Evolutionary conservation across 1,140 invertebrate species (phyloP).

Genomic region (Orchestia grillus): DNA sequence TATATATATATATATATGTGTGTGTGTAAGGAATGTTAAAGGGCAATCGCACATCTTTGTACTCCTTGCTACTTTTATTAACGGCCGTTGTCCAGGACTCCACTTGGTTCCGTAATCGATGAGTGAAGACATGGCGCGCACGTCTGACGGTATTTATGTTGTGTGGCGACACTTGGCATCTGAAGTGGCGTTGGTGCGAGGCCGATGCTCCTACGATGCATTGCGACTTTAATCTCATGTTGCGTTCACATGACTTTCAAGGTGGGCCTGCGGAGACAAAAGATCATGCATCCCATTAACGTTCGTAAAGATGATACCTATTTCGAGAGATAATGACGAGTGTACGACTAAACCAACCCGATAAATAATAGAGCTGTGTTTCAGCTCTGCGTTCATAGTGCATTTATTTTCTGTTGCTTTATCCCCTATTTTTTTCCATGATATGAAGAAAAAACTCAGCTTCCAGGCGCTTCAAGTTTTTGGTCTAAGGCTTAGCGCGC

Average conservation of each 20-base stretch:
- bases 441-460: background rate
- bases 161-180: background rate
- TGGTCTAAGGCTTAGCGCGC: background rate
- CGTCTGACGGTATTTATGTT: background rate
- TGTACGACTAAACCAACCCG: background rate
- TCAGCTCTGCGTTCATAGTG: background rate
- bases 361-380: background rate
- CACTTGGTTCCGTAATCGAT: slow-evolving; percentile 22
- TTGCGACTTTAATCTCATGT: slow-evolving; percentile 26
- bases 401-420: no score
- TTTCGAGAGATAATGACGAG: background rate
- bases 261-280: background rate
- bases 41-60: background rate
- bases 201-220: slow-evolving; percentile 42
- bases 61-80: background rate
- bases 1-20: no score
- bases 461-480: background rate
- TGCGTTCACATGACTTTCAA: slow-evolving; percentile 3
- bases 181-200: background rate
- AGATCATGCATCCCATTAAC: background rate
- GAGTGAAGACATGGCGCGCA: background rate
- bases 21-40: background rate
- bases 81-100: background rate
- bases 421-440: background rate
- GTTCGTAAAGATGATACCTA: background rate